Evolutionary conservation across 2,888 invertebrate genomes (phyloP), one percentile per base, ranked within the genome.

Genomic region (Archips crataeganus): DNA sequence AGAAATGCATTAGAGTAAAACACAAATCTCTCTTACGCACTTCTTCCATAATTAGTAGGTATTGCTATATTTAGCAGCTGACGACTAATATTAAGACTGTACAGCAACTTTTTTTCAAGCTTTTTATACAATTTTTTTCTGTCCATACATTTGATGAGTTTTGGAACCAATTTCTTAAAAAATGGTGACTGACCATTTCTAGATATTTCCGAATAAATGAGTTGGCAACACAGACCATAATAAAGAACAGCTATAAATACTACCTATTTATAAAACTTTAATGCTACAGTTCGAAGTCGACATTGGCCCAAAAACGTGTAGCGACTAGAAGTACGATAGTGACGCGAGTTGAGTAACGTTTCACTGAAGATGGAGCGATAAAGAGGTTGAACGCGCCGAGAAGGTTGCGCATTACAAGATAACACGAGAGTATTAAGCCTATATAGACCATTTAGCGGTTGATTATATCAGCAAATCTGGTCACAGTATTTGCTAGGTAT

Each of bases 291-390:
- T 70, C 49, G 36, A 36, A 57, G 63, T 59, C 34, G 32, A 60
- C 65, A 64, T 64, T n/a, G 15, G 59, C 57, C 64, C 45, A 13
- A 71, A 49, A 62, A 49, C 49, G 39, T 68, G 36, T 39, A 54
- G 66, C 60, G 64, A 45, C 64, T 49, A 65, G 65, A 10, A 77
- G 75, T 71, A 79, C 77, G 76, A 79, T 78, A 71, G 57, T 54
- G 63, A 34, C 85, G 87, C 91, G 91, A 92, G 91, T 91, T 90
- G 87, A 90, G 89, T 83, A 86, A 85, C 87, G 90, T 90, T 89
- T 64, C 47, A 89, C 87, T 90, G 91, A 90, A 92, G 93, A 93
- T 92, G 91, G 85, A 85, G 78, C 90, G 93, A 93, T 93, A 93
- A 92, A 39, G 47, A 47, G 51, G 54, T 45, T 66, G 66, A 74